phyloP scores from a whole-genome alignment of 2,888 invertebrate species.

The Drosophila phalerata region DNA sequence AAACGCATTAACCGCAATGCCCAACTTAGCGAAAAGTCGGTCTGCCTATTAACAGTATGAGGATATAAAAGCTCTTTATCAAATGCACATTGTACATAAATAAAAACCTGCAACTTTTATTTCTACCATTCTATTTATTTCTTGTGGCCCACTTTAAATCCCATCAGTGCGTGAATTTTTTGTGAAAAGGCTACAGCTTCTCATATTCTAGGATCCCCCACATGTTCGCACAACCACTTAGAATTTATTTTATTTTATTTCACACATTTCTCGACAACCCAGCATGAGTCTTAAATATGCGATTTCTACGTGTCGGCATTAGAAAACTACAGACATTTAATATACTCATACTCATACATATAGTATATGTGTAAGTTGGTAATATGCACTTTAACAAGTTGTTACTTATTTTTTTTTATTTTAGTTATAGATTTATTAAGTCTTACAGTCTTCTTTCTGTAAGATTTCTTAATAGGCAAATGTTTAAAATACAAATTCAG shows the following conservation, averaged over 20 bases:
- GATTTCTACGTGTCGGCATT: constrained; percentile 29
- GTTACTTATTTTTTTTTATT: not conserved
- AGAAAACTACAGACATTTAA: not conserved
- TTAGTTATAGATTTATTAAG: not conserved
- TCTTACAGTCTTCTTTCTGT: no score
- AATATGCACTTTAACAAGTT: constrained; percentile 1
- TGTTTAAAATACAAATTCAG: not conserved
- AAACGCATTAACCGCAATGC: constrained; percentile 71
- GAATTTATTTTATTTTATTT: constrained; percentile 31
- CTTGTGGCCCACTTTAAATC: constrained; percentile 49
- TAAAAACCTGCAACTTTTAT: constrained; percentile 30
- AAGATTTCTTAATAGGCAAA: not conserved
- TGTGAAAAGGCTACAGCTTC: constrained; percentile 34
- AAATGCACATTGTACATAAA: constrained; percentile 34
- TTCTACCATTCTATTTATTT: constrained; percentile 16
- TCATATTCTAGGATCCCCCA: constrained; percentile 23
- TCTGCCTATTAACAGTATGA: constrained; percentile 21
- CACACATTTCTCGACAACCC: constrained; percentile 16
- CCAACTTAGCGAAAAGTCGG: constrained; percentile 53
- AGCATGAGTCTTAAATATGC: constrained; percentile 28
- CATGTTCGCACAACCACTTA: constrained; percentile 14
- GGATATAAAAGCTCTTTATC: constrained; percentile 24
- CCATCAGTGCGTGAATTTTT: constrained; percentile 60
- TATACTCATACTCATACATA: not conserved
- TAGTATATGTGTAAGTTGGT: no score